A percentile compares a stretch with the other conserved stretches of the same genome.
phyloP scores from a whole-genome alignment of 2,888 invertebrate genomes.

The Sepiola atlantica region DNA sequence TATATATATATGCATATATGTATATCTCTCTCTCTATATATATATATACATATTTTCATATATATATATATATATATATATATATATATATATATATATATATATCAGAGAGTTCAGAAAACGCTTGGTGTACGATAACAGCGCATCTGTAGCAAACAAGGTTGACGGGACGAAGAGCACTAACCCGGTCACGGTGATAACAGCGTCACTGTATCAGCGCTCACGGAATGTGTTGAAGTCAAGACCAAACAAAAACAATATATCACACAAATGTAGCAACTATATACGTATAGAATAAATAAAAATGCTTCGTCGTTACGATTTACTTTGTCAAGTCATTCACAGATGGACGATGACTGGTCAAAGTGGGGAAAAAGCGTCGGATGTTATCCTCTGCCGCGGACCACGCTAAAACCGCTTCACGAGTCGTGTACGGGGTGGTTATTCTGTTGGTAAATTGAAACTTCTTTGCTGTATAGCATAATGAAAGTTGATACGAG shows the following conservation, averaged over 20 bases:
- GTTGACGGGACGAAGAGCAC: neutral
- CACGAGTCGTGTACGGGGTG: neutral
- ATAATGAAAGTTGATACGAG: neutral
- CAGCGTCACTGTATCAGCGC: neutral
- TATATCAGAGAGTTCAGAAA: neutral
- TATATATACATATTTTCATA: neutral
- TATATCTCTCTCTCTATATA: neutral
- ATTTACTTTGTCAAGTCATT: conserved; percentile 19
- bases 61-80: neutral
- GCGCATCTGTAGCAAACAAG: neutral
- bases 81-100: neutral
- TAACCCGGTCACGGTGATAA: conserved; percentile 32
- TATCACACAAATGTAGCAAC: too few species aligned
- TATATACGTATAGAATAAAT: neutral
- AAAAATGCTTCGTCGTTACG: neutral
- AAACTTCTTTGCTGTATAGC: neutral
- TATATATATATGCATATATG: neutral
- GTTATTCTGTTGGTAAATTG: neutral
- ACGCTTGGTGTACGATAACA: neutral
- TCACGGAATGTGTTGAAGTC: neutral
- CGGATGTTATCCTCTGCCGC: neutral
- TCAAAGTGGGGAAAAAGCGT: neutral
- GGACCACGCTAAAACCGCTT: neutral
- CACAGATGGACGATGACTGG: conserved; percentile 32
- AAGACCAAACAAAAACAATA: neutral